Conservation (phyloP, 1,140 invertebrate species). For the Neomicropteryx cornuta region DNA sequence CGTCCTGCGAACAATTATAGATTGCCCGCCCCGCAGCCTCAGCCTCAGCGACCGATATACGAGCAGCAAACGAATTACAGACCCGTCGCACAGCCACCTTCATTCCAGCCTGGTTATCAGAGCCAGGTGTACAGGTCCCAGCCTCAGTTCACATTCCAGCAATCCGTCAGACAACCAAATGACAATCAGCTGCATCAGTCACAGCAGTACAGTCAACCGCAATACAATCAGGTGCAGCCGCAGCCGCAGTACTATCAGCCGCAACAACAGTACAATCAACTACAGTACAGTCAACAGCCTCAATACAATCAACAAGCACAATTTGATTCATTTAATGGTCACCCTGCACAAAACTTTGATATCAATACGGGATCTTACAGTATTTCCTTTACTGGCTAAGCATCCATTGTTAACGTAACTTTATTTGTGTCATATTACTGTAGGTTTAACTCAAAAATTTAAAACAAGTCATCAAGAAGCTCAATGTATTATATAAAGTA, state of each 20-base stretch:
- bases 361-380: constrained; percentile 57
- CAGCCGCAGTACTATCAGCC: constrained; percentile 29
- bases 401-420: constrained; percentile 3
- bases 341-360: constrained; percentile 52
- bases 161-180: constrained; percentile 22
- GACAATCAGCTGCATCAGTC: constrained; percentile 8
- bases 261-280: constrained; percentile 19
- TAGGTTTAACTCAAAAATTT: neutral
- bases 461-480: too few species aligned
- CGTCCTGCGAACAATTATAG: constrained; percentile 26
- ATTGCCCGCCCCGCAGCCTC: constrained; percentile 20
- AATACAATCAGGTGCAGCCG: constrained; percentile 12
- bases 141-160: constrained; percentile 32
- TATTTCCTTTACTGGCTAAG: constrained; percentile 47
- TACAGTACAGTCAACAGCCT: constrained; percentile 25
- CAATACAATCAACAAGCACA: constrained; percentile 30
- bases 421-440: neutral
- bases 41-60: constrained; percentile 19
- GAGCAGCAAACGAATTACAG: constrained; percentile 13
- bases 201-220: constrained; percentile 14
- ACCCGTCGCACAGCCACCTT: constrained; percentile 16
- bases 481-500: too few species aligned
- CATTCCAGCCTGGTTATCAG: constrained; percentile 20
- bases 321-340: constrained; percentile 39
- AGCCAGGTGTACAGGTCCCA: constrained; percentile 33